Evolutionary conservation across 2,888 invertebrate species (phyloP).

Genomic region (Mythimna ferrago): DNA sequence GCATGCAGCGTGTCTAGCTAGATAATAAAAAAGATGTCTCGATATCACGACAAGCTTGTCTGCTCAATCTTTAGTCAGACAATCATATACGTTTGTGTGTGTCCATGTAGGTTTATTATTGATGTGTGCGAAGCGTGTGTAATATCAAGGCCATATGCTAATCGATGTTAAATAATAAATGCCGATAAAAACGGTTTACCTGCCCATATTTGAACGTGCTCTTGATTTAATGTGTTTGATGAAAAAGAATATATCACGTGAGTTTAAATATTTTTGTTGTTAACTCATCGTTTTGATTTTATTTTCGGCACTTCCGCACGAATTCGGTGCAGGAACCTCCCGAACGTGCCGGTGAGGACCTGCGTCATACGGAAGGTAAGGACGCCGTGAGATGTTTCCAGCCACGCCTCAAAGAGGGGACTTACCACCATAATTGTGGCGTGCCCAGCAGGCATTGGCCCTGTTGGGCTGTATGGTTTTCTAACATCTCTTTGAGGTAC

Average conservation of each 20-base stretch:
- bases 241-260: slow-evolving; percentile 18
- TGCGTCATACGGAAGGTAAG: too few relatives aligned
- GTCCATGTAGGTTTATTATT: neutral
- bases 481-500: too few relatives aligned
- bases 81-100: neutral
- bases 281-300: neutral
- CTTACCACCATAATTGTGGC: too few relatives aligned
- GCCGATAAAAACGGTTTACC: slow-evolving; percentile 42
- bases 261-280: slow-evolving; percentile 16
- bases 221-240: slow-evolving; percentile 43
- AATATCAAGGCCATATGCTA: slow-evolving; percentile 58
- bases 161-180: slow-evolving; percentile 54
- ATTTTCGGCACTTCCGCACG: too few relatives aligned
- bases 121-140: slow-evolving; percentile 21
- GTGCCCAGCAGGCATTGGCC: too few relatives aligned
- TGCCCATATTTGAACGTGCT: slow-evolving; percentile 40
- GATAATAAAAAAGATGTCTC: neutral
- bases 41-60: neutral
- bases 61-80: slow-evolving; percentile 12
- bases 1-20: too few relatives aligned
- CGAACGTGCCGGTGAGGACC: too few relatives aligned
- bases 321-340: too few relatives aligned
- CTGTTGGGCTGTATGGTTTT: too few relatives aligned
- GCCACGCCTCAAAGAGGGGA: too few relatives aligned
- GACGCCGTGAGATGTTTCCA: too few relatives aligned